phyloP scores from a whole-genome alignment of 2,797 vertebrate genomes.

The Dryobates pubescens region DNA sequence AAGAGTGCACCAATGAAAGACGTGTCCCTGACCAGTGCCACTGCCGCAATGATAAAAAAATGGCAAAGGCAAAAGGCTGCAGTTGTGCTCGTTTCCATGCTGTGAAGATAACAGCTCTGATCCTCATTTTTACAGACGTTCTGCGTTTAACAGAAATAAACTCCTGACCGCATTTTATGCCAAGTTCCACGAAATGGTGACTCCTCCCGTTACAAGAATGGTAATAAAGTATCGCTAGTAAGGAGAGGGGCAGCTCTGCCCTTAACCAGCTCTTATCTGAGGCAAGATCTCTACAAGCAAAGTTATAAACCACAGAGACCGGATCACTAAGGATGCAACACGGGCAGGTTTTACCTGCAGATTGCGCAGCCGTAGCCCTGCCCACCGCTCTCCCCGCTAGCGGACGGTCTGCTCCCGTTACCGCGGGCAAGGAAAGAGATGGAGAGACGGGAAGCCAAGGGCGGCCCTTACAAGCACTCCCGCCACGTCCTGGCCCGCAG shows the following conservation, averaged over 20 bases:
- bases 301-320: rapidly evolving
- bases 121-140: rapidly evolving
- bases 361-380: not conserved
- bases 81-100: rapidly evolving
- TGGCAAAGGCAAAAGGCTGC: rapidly evolving
- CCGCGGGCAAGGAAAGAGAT: rapidly evolving
- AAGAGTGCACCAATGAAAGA: not conserved
- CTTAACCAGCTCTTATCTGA: rapidly evolving
- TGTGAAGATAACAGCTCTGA: rapidly evolving
- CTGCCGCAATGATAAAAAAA: rapidly evolving
- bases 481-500: rapidly evolving
- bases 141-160: rapidly evolving
- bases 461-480: rapidly evolving
- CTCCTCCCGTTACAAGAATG: rapidly evolving
- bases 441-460: rapidly evolving
- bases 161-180: rapidly evolving
- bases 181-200: rapidly evolving
- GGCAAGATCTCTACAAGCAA: rapidly evolving
- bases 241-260: not conserved
- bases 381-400: rapidly evolving
- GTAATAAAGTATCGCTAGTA: rapidly evolving
- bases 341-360: rapidly evolving
- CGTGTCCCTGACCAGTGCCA: rapidly evolving
- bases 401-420: not conserved
- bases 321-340: rapidly evolving